Evolutionary conservation across 2,888 invertebrate genomes (phyloP), one percentile per base, ranked within the genome.

Genomic region (Hymenopus coronatus): DNA sequence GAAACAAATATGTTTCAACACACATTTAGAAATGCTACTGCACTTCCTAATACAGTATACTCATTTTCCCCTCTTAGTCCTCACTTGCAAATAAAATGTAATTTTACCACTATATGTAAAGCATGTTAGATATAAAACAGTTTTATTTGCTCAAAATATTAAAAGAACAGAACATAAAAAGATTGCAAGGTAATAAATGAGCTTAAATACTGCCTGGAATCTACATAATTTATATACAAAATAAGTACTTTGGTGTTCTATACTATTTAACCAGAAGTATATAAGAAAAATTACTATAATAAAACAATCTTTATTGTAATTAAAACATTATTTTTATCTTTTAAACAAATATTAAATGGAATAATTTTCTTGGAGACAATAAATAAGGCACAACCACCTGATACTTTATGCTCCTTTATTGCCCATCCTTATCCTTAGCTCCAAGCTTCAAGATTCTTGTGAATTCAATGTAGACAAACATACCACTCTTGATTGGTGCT

Each of bases 371-470:
- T 70, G 54, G 54, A 70, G 54, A 70, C 54, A 70, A 82, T 8
- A 82, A 82, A 28, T 84, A 88, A 89, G 89, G 88, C 88, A 89
- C 88, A 40, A 83, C 83, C 83, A 40, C 82, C 27, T 81, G 54
- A 83, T 54, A 46, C 85, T 28, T n/a, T 82, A 70, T 27, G 28
- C 30, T 27, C 28, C 20, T 84, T 91, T 95, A 97, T 94, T 97
- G 97, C 92, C 99, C 99, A 93, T 99, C 99, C 93, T 99, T 98
- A 91, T 99, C 99, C 94, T 99, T 99, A 92, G 99, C 99, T 87
- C 99, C 99, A 92, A 99, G 99, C 93, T 99, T 99, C 91, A 99
- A 95, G 92, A 99, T 99, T 92, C 99, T 96, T 81, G 99, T 99
- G 93, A 99, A 99, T 94, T 99, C 99, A 88, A 98, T 96, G 93